Evolutionary conservation across 1,140 invertebrate genomes (phyloP), one percentile per base, ranked within the genome.

Genomic region (Thaumetopoea pityocampa): DNA sequence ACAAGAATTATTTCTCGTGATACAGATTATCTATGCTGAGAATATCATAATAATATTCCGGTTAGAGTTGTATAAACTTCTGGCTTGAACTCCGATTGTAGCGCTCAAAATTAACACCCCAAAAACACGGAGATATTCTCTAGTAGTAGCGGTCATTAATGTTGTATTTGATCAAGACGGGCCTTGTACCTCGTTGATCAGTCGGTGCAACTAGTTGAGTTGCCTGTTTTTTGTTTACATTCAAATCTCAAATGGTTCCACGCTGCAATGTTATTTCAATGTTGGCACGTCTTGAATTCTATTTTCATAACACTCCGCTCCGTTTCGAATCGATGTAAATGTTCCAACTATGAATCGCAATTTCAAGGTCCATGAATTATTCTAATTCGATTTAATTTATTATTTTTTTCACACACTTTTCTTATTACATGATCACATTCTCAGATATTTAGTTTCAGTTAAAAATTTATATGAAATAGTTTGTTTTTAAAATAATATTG

Each of bases 241-340:
- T 26, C n/a, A 11, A n/a, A 14, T 5, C 5, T 4, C 14, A 20
- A 19, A 19, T 8, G 15, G n/a, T n/a, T n/a, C 15, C 17, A 29
- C 37, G 11, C 17, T 14, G 10, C n/a, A n/a, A n/a, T n/a, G n/a
- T n/a, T n/a, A n/a, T 29, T 22, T 1, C 6, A 37, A 28, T 11
- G 37, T 52, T 52, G 49, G 46, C 55, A 45, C 19, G 26, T 22
- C 15, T 14, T 9, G 15, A n/a, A 32, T 35, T 49, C 52, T 56
- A 61, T 61, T 61, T 61, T 56, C 37, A 55, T 47, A 59, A 57
- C 55, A 54, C 20, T 23, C 37, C 33, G 8, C 16, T n/a, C n/a
- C n/a, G n/a, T n/a, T n/a, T n/a, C 23, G 22, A 18, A 32, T 30
- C 11, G 15, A 34, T 8, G 16, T 19, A 40, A 10, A 34, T 22